A percentile compares a stretch with the other conserved stretches of the same genome.
These are phyloP conservation scores for Andricus grossulariae DNA, from an alignment of 1,140 invertebrate species.

Conservation along the genomic window DNA sequence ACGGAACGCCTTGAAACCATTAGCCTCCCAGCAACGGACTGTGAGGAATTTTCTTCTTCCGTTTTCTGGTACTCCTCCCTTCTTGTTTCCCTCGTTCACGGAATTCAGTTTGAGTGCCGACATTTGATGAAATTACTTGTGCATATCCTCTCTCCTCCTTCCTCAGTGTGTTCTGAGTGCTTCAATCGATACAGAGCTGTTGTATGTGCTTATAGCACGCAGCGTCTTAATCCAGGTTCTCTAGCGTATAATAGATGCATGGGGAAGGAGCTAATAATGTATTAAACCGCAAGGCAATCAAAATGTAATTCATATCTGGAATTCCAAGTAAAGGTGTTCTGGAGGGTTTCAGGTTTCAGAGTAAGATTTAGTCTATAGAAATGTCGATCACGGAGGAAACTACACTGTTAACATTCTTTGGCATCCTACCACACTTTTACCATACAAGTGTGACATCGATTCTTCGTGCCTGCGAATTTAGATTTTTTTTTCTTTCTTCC, in stretches of 20 bases:
- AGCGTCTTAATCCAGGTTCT: slow-evolving; percentile 2
- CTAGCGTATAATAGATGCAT: background rate
- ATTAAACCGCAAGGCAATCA: slow-evolving; percentile 23
- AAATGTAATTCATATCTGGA: background rate
- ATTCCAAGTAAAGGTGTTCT: background rate
- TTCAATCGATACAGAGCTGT: slow-evolving; percentile 17
- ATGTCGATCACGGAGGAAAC: too few species aligned
- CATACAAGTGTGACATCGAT: too few species aligned
- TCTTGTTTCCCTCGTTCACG: background rate
- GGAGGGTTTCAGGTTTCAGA: background rate
- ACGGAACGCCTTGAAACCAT: slow-evolving; percentile 26
- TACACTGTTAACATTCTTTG: too few species aligned
- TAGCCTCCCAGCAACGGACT: background rate
- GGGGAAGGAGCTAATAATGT: slow-evolving; percentile 1
- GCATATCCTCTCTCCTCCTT: background rate
- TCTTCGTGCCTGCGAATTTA: too few species aligned
- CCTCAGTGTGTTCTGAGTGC: slow-evolving; percentile 7
- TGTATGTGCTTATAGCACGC: background rate
- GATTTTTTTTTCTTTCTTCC: too few species aligned
- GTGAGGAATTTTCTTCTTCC: slow-evolving; percentile 27
- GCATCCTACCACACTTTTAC: too few species aligned
- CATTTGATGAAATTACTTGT: slow-evolving; percentile 26
- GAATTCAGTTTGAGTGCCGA: slow-evolving; percentile 28
- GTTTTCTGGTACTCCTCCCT: background rate
- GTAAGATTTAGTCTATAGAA: too few species aligned